A percentile compares a stretch with the other conserved stretches of the same genome.
Conservation (phyloP, 2,797 vertebrate genomes). For the Danio aesculapii region DNA sequence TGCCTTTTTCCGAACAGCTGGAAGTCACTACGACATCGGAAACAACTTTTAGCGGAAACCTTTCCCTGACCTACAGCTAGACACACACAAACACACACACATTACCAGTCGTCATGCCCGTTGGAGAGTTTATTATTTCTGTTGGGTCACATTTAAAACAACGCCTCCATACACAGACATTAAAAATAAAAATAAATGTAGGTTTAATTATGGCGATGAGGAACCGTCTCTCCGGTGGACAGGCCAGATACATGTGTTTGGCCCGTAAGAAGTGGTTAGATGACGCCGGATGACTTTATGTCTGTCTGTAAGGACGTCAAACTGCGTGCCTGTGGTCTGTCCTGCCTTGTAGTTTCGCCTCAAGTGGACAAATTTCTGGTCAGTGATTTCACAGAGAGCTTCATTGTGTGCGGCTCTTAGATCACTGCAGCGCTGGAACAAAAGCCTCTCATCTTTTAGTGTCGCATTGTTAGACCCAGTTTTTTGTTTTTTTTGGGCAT, state of each 20-base stretch:
- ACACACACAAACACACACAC: constrained; percentile 18
- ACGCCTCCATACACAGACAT: not conserved
- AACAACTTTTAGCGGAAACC: constrained; percentile 59
- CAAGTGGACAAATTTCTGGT: not conserved
- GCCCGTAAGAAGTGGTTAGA: constrained; percentile 7
- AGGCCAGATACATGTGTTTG: not conserved
- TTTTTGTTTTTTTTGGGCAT: too few relatives aligned
- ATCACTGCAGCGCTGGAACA: constrained; percentile 3
- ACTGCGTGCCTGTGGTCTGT: not conserved
- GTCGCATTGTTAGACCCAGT: not conserved
- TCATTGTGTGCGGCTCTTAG: constrained; percentile 20
- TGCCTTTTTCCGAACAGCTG: constrained; percentile 23
- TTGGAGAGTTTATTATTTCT: constrained; percentile 8
- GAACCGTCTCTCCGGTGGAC: not conserved
- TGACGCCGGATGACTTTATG: not conserved
- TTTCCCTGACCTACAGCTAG: constrained; percentile 35
- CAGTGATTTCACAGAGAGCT: constrained; percentile 16
- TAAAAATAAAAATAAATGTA: constrained; percentile 8
- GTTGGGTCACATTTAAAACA: constrained; percentile 16
- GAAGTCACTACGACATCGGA: constrained; percentile 52
- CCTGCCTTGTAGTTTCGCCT: not conserved
- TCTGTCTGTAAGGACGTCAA: not conserved
- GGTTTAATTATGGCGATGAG: constrained; percentile 22
- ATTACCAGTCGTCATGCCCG: not conserved
- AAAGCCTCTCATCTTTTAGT: constrained; percentile 21